Evolutionary conservation across 2,888 invertebrate genomes (phyloP).

Genomic region (Cepaea hortensis): DNA sequence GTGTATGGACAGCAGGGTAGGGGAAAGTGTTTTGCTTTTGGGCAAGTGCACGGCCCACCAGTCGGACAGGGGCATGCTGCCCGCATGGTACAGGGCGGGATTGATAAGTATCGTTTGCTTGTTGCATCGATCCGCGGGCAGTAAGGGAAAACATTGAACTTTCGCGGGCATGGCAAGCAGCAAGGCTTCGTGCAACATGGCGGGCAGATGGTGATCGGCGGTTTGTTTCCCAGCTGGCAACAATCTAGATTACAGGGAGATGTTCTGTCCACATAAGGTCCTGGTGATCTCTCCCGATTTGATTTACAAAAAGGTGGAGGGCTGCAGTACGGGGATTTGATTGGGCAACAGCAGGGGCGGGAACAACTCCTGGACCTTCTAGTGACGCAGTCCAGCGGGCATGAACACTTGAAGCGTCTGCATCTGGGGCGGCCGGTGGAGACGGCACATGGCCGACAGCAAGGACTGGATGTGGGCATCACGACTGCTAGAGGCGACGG

Average conservation of each 20-base stretch:
- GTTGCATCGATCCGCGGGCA: background rate
- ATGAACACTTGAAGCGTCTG: constrained; percentile 7
- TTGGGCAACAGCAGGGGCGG: background rate
- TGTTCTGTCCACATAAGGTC: background rate
- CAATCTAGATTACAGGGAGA: background rate
- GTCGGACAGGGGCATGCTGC: constrained; percentile 24
- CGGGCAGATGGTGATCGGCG: background rate
- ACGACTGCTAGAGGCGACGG: constrained; percentile 1
- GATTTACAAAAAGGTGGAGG: background rate
- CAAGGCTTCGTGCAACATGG: constrained; percentile 38
- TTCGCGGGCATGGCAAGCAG: constrained; percentile 25
- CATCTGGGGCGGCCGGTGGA: constrained; percentile 5
- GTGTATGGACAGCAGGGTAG: background rate
- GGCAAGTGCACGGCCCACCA: constrained; percentile 12
- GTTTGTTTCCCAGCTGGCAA: background rate
- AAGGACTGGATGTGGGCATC: background rate
- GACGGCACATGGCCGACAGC: constrained; percentile 19
- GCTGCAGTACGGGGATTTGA: constrained; percentile 25
- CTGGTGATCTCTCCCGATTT: background rate
- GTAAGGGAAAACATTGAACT: constrained; percentile 27
- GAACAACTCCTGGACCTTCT: background rate
- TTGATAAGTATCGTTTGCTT: background rate
- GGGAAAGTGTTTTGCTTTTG: background rate
- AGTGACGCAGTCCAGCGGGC: background rate
- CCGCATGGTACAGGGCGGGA: constrained; percentile 20